Conservation (phyloP, 92 coral and sea anemone species). For the Parazoanthus swiftii region DNA sequence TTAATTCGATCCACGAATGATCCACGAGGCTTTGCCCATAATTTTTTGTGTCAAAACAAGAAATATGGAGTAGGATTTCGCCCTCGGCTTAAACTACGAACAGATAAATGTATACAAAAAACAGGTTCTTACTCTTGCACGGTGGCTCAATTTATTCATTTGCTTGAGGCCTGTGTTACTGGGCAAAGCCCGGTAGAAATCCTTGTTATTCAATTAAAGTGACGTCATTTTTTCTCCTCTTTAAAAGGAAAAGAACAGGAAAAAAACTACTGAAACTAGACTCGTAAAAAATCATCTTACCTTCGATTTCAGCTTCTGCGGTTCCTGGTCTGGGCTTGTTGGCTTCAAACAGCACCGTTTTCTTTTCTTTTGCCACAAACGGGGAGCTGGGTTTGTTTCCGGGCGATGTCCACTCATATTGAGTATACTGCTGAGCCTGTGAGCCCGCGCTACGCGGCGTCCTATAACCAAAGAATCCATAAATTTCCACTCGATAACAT, state of each 20-base stretch:
- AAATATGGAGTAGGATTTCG: not conserved
- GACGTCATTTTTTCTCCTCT: no score
- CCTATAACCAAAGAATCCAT: slow-evolving; percentile 45
- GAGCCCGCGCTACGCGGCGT: slow-evolving; percentile 74
- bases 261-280: not conserved
- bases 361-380: slow-evolving; percentile 79
- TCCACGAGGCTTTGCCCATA: not conserved
- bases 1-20: not conserved
- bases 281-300: slow-evolving; percentile 20
- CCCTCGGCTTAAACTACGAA: not conserved
- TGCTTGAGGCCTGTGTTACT: not conserved
- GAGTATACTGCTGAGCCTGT: slow-evolving; percentile 68
- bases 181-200: no score
- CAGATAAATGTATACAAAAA: not conserved
- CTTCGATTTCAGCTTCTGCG: slow-evolving; percentile 97
- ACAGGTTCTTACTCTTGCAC: not conserved
- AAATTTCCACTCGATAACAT: not conserved
- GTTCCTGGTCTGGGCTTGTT: slow-evolving; percentile 93
- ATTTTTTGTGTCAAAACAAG: not conserved
- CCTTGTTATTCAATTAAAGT: no score
- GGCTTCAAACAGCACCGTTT: slow-evolving; percentile 56
- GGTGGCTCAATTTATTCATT: no score
- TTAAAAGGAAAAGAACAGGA: not conserved
- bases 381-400: slow-evolving; percentile 94
- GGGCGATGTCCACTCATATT: slow-evolving; percentile 88